Evolutionary conservation across 2,113 vertebrate genomes (phyloP).

Genomic region (Bathybates hornii): DNA sequence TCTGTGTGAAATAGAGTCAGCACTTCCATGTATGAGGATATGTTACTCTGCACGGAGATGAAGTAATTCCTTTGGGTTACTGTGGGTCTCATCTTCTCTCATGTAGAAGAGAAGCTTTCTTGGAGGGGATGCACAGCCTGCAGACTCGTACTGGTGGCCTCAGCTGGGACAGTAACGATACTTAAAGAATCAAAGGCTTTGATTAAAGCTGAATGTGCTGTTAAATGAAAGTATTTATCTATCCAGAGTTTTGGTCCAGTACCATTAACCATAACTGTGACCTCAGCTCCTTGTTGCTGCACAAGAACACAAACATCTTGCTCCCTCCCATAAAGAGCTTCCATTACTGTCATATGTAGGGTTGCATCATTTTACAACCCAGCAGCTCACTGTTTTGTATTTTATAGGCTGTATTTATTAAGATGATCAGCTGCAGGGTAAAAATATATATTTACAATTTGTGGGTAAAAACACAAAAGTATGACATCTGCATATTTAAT

Average conservation of each 20-base stretch:
- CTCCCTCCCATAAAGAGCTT: neutral
- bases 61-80: neutral
- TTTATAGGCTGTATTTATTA: neutral
- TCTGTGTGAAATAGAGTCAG: neutral
- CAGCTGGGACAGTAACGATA: accelerated
- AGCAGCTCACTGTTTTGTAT: neutral
- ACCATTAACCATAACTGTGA: neutral
- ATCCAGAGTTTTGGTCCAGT: neutral
- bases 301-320: neutral
- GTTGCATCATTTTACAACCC: too few species aligned
- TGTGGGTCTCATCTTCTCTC: neutral
- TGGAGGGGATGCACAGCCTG: neutral
- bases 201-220: neutral
- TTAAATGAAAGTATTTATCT: neutral
- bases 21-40: neutral
- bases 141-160: neutral
- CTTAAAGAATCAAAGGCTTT: neutral
- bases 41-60: neutral
- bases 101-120: neutral
- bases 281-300: neutral
- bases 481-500: neutral
- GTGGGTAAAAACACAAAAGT: too few species aligned
- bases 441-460: neutral
- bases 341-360: neutral
- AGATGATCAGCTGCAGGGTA: neutral